Conservation (phyloP, 2,113 vertebrate species). For the Phylloscopus trochilus region DNA sequence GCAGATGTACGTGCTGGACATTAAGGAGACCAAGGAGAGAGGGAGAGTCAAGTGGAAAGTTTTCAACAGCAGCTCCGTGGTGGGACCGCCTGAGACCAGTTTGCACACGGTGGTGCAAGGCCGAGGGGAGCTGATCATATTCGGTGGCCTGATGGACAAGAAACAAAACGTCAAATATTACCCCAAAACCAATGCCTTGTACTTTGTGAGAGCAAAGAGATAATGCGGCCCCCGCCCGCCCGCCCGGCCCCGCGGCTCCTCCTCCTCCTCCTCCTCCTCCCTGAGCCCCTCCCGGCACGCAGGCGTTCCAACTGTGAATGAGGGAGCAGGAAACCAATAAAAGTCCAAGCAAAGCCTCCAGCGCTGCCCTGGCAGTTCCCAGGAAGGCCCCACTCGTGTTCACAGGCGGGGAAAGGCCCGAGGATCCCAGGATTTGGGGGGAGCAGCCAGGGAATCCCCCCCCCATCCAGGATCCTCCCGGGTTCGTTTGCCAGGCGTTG, state of each 20-base stretch:
- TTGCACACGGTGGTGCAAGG: slow-evolving; percentile 97
- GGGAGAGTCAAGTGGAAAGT: slow-evolving; percentile 90
- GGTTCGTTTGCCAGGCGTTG: neutral
- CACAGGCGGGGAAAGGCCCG: slow-evolving; percentile 20
- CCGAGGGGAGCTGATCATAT: slow-evolving; percentile 94
- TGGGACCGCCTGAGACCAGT: slow-evolving; percentile 95
- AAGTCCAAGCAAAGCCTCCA: slow-evolving; percentile 34
- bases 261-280: slow-evolving; percentile 39
- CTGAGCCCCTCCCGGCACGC: slow-evolving; percentile 2
- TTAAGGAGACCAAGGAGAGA: slow-evolving; percentile 83
- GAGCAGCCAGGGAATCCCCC: neutral
- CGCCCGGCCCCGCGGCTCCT: neutral
- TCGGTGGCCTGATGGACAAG: slow-evolving; percentile 98
- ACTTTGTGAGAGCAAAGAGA: slow-evolving; percentile 98
- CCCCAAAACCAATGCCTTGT: slow-evolving; percentile 99
- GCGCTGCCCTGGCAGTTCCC: slow-evolving; percentile 7
- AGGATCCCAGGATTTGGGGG: neutral
- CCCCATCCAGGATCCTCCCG: fast-evolving
- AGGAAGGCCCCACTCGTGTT: slow-evolving; percentile 1
- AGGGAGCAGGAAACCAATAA: slow-evolving; percentile 56
- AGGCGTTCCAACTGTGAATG: slow-evolving; percentile 65
- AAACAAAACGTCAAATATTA: slow-evolving; percentile 99
- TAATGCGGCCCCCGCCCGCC: slow-evolving; percentile 71
- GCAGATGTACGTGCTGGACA: slow-evolving; percentile 98
- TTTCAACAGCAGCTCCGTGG: slow-evolving; percentile 85